A percentile compares a stretch with the other conserved stretches of the same genome.
Conservation (phyloP, 2,888 invertebrate genomes). For the Alcis repandata region DNA sequence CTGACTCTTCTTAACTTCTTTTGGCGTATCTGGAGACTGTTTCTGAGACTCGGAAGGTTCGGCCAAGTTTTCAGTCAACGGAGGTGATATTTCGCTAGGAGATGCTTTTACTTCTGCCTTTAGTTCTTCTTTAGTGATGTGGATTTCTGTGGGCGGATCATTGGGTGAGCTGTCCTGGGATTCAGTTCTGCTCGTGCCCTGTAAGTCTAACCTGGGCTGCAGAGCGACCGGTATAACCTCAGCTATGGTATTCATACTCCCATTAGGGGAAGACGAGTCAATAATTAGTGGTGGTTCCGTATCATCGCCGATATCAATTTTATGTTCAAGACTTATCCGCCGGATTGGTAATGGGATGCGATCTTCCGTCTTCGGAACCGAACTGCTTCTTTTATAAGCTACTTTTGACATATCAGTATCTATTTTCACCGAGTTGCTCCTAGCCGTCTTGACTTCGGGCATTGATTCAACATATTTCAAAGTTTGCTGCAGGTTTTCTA, state of each 20-base stretch:
- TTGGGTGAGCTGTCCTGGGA: slow-evolving; percentile 79
- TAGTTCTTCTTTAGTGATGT: slow-evolving; percentile 69
- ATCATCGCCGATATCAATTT: slow-evolving; percentile 83
- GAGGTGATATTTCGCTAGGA: slow-evolving; percentile 81
- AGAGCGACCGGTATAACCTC: slow-evolving; percentile 79
- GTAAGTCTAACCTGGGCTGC: slow-evolving; percentile 73
- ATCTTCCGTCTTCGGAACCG: slow-evolving; percentile 79
- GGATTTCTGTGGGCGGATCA: slow-evolving; percentile 81
- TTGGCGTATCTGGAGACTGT: slow-evolving; percentile 78
- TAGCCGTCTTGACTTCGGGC: slow-evolving; percentile 63
- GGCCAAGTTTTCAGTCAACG: slow-evolving; percentile 66
- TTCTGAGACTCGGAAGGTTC: slow-evolving; percentile 73
- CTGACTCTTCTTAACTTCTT: slow-evolving; percentile 82
- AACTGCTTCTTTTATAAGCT: slow-evolving; percentile 78
- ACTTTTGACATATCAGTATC: slow-evolving; percentile 77
- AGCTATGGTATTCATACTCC: slow-evolving; percentile 80
- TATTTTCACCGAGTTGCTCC: slow-evolving; percentile 69
- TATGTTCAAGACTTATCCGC: slow-evolving; percentile 80
- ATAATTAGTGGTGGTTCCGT: slow-evolving; percentile 82
- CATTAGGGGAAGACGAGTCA: slow-evolving; percentile 77
- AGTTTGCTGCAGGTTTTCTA: slow-evolving; percentile 66
- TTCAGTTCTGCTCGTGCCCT: slow-evolving; percentile 68
- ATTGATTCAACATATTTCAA: slow-evolving; percentile 68
- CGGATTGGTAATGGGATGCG: slow-evolving; percentile 69
- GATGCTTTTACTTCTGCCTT: slow-evolving; percentile 74